These are phyloP conservation scores for Anser brachyrhynchus DNA, from an alignment of 2,113 vertebrate genomes.

Conservation along the genomic window DNA sequence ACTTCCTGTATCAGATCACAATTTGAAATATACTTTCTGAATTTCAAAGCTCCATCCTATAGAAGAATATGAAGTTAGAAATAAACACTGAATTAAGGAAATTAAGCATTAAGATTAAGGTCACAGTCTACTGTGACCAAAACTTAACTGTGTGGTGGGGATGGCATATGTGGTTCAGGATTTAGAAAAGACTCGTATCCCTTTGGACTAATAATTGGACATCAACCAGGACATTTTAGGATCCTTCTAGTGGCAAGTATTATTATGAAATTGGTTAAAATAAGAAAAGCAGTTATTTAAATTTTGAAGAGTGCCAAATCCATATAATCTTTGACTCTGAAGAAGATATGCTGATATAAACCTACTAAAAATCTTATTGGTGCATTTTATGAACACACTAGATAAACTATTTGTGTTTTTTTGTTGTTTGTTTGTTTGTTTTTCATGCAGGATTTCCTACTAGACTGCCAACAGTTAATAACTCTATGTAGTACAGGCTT, in stretches of 20 bases:
- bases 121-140: not conserved
- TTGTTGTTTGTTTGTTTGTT: too few relatives aligned
- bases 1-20: not conserved
- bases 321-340: not conserved
- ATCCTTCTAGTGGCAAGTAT: not conserved
- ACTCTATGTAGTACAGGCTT: not conserved
- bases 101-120: accelerated
- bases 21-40: not conserved
- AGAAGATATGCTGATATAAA: not conserved
- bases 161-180: not conserved
- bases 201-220: not conserved
- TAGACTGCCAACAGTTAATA: not conserved
- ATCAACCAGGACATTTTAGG: too few relatives aligned
- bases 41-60: not conserved
- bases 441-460: not conserved
- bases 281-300: not conserved
- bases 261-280: not conserved
- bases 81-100: not conserved
- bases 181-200: not conserved
- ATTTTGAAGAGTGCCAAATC: not conserved
- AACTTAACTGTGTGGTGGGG: accelerated
- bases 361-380: not conserved
- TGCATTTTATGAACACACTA: not conserved
- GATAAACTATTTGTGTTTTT: too few relatives aligned
- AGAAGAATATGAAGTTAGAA: not conserved